Percentiles rank a stretch among this genome's conserved stretches.
Conservation (phyloP, 1,140 invertebrate species). For the Epicauta chinensis region DNA sequence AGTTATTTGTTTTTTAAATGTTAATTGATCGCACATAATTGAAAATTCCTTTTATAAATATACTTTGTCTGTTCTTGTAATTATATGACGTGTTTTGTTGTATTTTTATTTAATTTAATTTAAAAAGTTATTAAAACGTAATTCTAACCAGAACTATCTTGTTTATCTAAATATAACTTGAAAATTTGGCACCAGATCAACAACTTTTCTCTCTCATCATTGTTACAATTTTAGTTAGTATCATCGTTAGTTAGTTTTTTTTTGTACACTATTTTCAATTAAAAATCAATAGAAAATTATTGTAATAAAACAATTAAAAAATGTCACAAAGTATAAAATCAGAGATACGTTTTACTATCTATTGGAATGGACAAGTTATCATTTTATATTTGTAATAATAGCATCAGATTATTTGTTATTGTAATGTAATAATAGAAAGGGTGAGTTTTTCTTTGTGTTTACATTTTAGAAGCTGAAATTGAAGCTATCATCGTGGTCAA, state of each 20-base stretch:
- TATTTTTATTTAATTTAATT: too few species aligned
- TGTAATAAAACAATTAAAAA: background rate
- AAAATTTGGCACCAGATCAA: background rate
- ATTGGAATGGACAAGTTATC: constrained; percentile 46
- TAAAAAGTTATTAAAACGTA: constrained; percentile 6
- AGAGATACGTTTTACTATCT: constrained; percentile 51
- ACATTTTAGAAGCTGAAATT: too few species aligned
- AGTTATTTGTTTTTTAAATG: too few species aligned
- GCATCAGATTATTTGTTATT: too few species aligned
- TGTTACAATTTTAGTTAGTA: constrained; percentile 7
- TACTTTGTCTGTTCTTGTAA: too few species aligned
- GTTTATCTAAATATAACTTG: background rate
- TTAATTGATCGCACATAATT: too few species aligned
- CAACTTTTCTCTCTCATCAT: constrained; percentile 8
- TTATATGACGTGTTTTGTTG: too few species aligned
- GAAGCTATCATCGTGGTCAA: too few species aligned
- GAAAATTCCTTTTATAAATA: too few species aligned
- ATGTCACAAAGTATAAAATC: constrained; percentile 49
- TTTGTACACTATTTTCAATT: too few species aligned
- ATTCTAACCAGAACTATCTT: constrained; percentile 1
- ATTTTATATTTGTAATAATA: constrained; percentile 36
- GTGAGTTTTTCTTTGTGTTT: background rate
- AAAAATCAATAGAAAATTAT: too few species aligned
- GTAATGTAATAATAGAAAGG: background rate
- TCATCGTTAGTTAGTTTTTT: background rate